These are phyloP conservation scores for Drosophila sp. DNA, from an alignment of 1,140 invertebrate species.

Conservation along the genomic window DNA sequence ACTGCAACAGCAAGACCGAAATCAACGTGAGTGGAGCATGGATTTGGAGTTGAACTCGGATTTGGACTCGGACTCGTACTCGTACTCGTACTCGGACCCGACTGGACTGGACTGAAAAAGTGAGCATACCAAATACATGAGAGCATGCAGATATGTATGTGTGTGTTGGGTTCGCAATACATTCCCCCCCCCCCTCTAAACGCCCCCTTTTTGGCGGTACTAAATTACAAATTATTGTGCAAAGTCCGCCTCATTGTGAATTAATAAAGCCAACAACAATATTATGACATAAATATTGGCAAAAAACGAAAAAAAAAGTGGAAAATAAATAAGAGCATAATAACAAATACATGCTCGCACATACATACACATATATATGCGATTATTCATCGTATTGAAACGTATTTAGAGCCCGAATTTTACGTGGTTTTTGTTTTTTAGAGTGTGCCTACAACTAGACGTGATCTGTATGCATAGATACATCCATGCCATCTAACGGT, in stretches of 20 bases:
- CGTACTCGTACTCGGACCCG: too few species aligned
- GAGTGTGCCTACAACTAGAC: slow-evolving; percentile 20
- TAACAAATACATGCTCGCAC: neutral
- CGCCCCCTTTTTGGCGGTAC: slow-evolving; percentile 18
- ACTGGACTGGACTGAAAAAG: slow-evolving; percentile 34
- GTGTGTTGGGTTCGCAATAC: neutral
- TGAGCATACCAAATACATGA: slow-evolving; percentile 45
- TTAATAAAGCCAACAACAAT: slow-evolving; percentile 56
- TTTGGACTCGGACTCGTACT: neutral
- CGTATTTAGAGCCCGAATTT: slow-evolving; percentile 27
- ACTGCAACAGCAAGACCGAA: slow-evolving; percentile 13
- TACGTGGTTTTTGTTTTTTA: neutral
- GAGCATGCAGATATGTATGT: neutral
- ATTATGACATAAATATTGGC: slow-evolving; percentile 61
- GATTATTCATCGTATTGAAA: neutral
- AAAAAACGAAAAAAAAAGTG: slow-evolving; percentile 26
- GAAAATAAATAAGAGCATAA: slow-evolving; percentile 42
- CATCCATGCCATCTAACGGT: slow-evolving; percentile 28
- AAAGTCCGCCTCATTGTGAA: slow-evolving; percentile 55
- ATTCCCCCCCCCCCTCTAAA: slow-evolving; percentile 4
- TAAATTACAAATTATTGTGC: slow-evolving; percentile 52
- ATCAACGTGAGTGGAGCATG: slow-evolving; percentile 2
- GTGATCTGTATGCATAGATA: neutral
- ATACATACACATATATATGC: neutral
- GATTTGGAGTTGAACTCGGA: slow-evolving; percentile 33